Percentiles rank a stretch among this genome's conserved stretches.
These are phyloP conservation scores for Drosophila erecta DNA, from an alignment of 1,140 invertebrate species.

Conservation along the genomic window DNA sequence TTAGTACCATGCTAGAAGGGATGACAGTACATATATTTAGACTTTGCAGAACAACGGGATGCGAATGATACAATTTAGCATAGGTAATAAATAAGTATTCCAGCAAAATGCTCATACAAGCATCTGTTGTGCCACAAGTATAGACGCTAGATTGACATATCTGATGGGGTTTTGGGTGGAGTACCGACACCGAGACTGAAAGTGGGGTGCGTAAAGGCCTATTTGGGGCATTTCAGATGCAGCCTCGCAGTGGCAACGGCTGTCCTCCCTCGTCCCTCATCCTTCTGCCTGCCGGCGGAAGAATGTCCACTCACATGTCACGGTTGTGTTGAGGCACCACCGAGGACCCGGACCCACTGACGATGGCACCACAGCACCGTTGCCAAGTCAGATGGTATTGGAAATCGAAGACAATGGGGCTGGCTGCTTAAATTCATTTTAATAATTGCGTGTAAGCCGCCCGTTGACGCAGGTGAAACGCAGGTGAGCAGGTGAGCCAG, in stretches of 20 bases:
- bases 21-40: too few species aligned
- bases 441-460: conserved; percentile 64
- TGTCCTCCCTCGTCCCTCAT: conserved; percentile 16
- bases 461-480: conserved; percentile 51
- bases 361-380: background rate
- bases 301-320: conserved; percentile 44
- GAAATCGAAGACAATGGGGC: conserved; percentile 58
- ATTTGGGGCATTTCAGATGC: conserved; percentile 33
- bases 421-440: conserved; percentile 37
- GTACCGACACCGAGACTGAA: too few species aligned
- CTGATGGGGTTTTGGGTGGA: conserved; percentile 2
- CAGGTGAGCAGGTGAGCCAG: conserved; percentile 6
- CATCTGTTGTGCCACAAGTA: too few species aligned
- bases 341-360: conserved; percentile 8
- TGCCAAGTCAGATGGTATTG: conserved; percentile 24
- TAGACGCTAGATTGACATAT: background rate
- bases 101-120: too few species aligned
- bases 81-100: too few species aligned
- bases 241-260: conserved; percentile 17
- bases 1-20: too few species aligned
- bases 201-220: conserved; percentile 6
- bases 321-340: conserved; percentile 6
- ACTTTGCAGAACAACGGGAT: too few species aligned
- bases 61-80: too few species aligned
- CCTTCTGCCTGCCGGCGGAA: conserved; percentile 13